phyloP scores from a whole-genome alignment of 2,888 invertebrate genomes.

The Sericinus montela region DNA sequence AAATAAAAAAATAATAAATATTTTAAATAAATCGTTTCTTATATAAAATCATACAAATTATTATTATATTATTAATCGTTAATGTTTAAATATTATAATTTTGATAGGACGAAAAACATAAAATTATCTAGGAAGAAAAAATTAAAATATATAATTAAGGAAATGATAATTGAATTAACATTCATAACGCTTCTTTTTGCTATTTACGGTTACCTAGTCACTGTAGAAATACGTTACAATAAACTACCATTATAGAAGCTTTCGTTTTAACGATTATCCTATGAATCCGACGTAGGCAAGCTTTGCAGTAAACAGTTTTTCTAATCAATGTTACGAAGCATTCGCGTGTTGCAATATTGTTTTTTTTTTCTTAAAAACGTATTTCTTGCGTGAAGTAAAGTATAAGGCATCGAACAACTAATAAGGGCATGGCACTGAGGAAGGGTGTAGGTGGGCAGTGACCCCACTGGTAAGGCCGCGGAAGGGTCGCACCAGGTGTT shows the following conservation, averaged over 20 bases:
- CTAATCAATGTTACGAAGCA: constrained; percentile 53
- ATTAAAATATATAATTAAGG: no score
- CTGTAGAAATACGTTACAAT: background rate
- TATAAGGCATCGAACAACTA: no score
- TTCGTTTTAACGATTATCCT: background rate
- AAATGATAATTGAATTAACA: no score
- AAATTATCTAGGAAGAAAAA: no score
- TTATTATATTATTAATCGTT: no score
- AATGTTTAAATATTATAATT: no score
- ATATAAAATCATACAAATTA: no score
- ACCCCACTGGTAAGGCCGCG: constrained; percentile 57
- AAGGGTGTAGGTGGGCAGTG: constrained; percentile 73
- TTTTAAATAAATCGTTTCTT: no score
- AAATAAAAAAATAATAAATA: no score
- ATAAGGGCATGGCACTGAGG: constrained; percentile 49
- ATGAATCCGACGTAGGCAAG: background rate
- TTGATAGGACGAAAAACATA: no score
- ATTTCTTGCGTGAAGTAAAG: constrained; percentile 37
- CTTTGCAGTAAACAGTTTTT: constrained; percentile 38
- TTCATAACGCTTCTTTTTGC: no score
- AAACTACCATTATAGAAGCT: background rate
- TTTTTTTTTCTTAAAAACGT: constrained; percentile 44
- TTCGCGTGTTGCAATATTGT: constrained; percentile 62
- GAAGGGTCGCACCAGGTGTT: constrained; percentile 77
- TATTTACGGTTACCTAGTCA: no score